Percentiles rank a stretch among this genome's conserved stretches.
phyloP scores from a whole-genome alignment of 2,888 invertebrate species.

The Sceliomorpha sp. region DNA sequence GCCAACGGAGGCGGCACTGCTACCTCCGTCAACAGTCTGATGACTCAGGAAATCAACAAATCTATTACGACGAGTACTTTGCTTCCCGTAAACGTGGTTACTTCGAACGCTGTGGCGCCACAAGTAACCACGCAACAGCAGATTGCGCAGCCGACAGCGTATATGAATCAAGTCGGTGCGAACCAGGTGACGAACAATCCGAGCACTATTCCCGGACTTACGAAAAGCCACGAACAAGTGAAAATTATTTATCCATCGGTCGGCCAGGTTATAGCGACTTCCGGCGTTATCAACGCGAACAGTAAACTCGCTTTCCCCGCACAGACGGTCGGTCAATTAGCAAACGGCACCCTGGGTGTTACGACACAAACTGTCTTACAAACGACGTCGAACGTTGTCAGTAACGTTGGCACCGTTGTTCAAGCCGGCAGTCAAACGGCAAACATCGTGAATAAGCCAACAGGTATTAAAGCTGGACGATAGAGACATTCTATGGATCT shows the following conservation, averaged over 20 bases:
- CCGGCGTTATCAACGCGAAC: conserved; percentile 81
- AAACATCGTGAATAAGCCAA: conserved; percentile 70
- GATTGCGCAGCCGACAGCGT: conserved; percentile 59
- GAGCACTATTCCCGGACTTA: conserved; percentile 56
- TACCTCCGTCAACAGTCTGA: too few species aligned
- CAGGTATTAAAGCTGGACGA: too few species aligned
- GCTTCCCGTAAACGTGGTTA: conserved; percentile 71
- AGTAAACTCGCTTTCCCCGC: conserved; percentile 85
- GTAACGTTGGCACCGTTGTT: conserved; percentile 55
- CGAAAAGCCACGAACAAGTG: conserved; percentile 72
- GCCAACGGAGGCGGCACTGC: conserved; percentile 84
- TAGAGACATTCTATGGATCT: too few species aligned
- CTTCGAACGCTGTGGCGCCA: conserved; percentile 67
- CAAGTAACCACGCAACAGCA: conserved; percentile 65
- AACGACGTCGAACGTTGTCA: conserved; percentile 80
- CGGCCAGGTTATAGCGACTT: conserved; percentile 73
- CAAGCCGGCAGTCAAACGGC: conserved; percentile 63
- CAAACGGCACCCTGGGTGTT: conserved; percentile 87
- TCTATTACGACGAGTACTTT: too few species aligned
- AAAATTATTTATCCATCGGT: conserved; percentile 78
- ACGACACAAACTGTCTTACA: conserved; percentile 82
- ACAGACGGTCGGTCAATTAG: conserved; percentile 82
- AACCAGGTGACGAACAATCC: conserved; percentile 67
- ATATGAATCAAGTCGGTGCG: conserved; percentile 67
- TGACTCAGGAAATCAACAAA: too few species aligned